Evolutionary conservation across 2,888 invertebrate genomes (phyloP), one percentile per base, ranked within the genome.

Genomic region (Pantelozetes paolii): DNA sequence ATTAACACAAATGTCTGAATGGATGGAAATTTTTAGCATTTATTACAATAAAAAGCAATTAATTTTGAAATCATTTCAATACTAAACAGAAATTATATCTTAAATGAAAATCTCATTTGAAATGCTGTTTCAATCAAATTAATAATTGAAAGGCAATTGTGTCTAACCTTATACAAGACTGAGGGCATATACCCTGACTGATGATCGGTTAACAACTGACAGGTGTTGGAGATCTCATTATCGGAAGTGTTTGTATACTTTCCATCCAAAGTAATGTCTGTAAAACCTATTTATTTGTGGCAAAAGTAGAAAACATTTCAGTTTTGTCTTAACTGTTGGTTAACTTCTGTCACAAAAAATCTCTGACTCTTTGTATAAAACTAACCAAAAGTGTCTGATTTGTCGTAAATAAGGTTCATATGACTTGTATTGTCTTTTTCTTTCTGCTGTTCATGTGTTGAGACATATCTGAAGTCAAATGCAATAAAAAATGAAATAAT

Each of bases 381-480:
- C 67, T 67, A 42, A 67, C 67, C 67, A 42, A 67, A 67, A 42
- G 67, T 26, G 40, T 67, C 67, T 67, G 67, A 42, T 67, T 67
- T 67, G 67, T 42, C 40, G 67, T 42, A 42, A 11, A 67, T 67
- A 23, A 67, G 67, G 67, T 67, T 67, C 67, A 67, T 67, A 67
- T 67, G 67, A 26, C 67, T n/a, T n/a, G n/a, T n/a, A n/a, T 36
- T 40, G 9, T 67, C 67, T 67, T 42, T 67, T 20, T 40, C n/a
- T n/a, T 67, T 20, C 42, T 15, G 57, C 3, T 9, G n/a, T 6
- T 57, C 26, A 23, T 59, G 40, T n/a, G 40, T 3, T 42, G 40
- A 42, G 23, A 42, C 36, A 23, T 15, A 67, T 36, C 40, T 67
- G 15, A 30, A 40, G 20, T 42, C 67, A 67, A 26, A 67, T 42